Percentiles rank a stretch among this genome's conserved stretches.
Evolutionary conservation across 2,888 invertebrate genomes (phyloP).

Genomic region (Leucophenga maculata): DNA sequence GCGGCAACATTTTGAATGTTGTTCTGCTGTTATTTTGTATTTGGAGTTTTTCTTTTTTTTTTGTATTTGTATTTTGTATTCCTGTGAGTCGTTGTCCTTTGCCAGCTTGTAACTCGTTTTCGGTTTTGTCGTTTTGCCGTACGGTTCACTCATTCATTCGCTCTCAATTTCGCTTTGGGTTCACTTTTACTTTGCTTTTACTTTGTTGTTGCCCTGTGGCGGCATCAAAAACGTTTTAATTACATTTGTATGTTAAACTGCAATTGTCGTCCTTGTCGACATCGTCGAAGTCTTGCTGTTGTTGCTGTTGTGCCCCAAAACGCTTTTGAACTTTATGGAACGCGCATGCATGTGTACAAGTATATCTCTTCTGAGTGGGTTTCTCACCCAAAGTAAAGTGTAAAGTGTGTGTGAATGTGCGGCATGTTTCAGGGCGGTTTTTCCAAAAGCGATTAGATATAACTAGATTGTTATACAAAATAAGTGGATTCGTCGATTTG

Average conservation of each 20-base stretch:
- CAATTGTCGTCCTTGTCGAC: constrained; percentile 53
- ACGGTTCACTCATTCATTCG: background rate
- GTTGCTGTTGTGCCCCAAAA: constrained; percentile 40
- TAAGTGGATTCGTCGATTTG: constrained; percentile 43
- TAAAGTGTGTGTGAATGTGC: constrained; percentile 25
- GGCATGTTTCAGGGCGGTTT: constrained; percentile 35
- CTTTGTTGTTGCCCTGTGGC: constrained; percentile 47
- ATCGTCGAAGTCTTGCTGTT: constrained; percentile 17
- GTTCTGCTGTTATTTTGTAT: constrained; percentile 36
- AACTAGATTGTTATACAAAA: constrained; percentile 55
- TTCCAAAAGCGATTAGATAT: constrained; percentile 53
- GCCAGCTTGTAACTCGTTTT: constrained; percentile 14
- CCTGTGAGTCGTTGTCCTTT: background rate
- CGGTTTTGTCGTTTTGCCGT: background rate
- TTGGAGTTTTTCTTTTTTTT: too few species aligned
- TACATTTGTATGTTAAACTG: constrained; percentile 66
- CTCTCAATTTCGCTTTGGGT: constrained; percentile 27
- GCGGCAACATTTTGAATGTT: constrained; percentile 62
- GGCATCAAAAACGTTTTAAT: constrained; percentile 64
- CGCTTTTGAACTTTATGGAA: constrained; percentile 58
- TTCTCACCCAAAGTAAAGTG: constrained; percentile 20
- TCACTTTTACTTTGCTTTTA: constrained; percentile 45
- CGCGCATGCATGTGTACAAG: background rate
- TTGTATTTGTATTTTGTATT: constrained; percentile 1
- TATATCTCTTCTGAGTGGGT: constrained; percentile 19